A percentile compares a stretch with the other conserved stretches of the same genome.
phyloP scores from a whole-genome alignment of 2,888 invertebrate genomes.

The Ormia ochracea region DNA sequence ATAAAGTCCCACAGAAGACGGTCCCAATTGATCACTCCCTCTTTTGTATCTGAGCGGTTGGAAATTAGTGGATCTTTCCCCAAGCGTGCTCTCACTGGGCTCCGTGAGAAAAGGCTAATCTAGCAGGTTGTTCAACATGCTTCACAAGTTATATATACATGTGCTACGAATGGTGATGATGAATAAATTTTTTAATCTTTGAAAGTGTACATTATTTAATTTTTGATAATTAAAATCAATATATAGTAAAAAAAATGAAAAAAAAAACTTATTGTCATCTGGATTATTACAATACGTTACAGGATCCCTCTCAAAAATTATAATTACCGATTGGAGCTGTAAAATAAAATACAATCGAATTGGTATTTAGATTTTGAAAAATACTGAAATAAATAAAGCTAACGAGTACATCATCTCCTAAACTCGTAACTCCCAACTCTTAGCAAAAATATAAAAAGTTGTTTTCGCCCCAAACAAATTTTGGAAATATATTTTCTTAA shows the following conservation, averaged over 20 bases:
- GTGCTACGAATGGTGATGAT: conserved; percentile 96
- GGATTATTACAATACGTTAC: too few species aligned
- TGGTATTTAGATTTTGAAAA: too few species aligned
- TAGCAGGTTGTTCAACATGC: conserved; percentile 97
- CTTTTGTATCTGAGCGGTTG: conserved; percentile 98
- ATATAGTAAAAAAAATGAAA: conserved; percentile 54
- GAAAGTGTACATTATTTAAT: conserved; percentile 22
- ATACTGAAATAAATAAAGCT: too few species aligned
- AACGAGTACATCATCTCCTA: too few species aligned
- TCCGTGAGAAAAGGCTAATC: conserved; percentile 95
- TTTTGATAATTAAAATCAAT: conserved; percentile 59
- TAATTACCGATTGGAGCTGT: too few species aligned
- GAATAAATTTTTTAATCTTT: conserved; percentile 78
- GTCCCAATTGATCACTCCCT: conserved; percentile 99
- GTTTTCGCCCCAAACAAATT: too few species aligned
- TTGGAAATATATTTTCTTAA: too few species aligned
- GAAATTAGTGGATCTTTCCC: conserved; percentile 98
- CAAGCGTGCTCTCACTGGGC: conserved; percentile 93
- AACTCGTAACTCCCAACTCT: too few species aligned
- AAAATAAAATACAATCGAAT: too few species aligned
- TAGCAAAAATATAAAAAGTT: too few species aligned
- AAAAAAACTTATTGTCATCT: too few species aligned
- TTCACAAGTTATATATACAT: conserved; percentile 97
- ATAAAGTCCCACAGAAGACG: conserved; percentile 97
- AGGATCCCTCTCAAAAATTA: too few species aligned